Conservation (phyloP, 2,113 vertebrate genomes). For the Glareola pratincola region DNA sequence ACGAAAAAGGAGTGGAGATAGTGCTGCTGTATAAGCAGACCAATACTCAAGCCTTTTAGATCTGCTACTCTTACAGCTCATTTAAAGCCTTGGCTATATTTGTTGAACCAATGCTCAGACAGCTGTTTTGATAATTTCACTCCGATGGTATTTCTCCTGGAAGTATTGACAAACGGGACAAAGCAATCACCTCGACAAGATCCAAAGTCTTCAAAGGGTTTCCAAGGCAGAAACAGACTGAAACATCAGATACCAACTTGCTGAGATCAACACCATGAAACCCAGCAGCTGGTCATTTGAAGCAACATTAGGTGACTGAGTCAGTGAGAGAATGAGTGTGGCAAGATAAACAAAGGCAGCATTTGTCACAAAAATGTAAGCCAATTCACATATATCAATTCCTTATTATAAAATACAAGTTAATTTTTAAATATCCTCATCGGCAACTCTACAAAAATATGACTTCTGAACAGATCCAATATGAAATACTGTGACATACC, state of each 20-base stretch:
- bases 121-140: conserved; percentile 57
- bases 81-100: conserved; percentile 41
- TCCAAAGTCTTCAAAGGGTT: not conserved
- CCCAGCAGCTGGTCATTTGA: not conserved
- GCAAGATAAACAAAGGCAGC: not conserved
- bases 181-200: conserved; percentile 2
- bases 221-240: not conserved
- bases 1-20: not conserved
- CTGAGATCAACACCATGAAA: not conserved
- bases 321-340: not conserved
- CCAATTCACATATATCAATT: not conserved
- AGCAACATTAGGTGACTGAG: not conserved
- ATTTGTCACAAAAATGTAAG: not conserved
- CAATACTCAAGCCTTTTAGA: conserved; percentile 26
- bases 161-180: not conserved
- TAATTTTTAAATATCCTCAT: not conserved
- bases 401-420: not conserved
- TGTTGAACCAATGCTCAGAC: conserved; percentile 57
- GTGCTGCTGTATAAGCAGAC: not conserved
- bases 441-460: not conserved
- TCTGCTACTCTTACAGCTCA: conserved; percentile 37
- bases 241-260: not conserved
- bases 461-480: not conserved
- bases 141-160: conserved; percentile 29
- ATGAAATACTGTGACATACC: not conserved